Evolutionary conservation across 2,113 vertebrate species (phyloP), one percentile per base, ranked within the genome.

Genomic region (Callionymus lyra): DNA sequence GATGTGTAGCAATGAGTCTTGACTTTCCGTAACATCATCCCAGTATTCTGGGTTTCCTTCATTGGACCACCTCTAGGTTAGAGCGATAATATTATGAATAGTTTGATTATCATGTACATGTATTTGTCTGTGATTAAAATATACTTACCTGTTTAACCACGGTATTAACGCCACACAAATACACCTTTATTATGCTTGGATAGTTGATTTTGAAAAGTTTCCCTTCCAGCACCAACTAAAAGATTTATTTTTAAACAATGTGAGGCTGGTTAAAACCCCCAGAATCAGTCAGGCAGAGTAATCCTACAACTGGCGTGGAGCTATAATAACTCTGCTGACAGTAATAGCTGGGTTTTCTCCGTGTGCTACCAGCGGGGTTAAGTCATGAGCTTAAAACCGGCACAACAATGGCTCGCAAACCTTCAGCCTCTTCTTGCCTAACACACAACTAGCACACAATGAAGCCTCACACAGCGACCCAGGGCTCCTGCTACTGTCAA

Each of bases 291-390:
- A 35, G 9, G 2, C 16, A 16, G 47, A 8, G 9, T 64, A 64
- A 71, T 64, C 61, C 52, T 46, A 17, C 59, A 40, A 34, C 54
- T 47, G 55, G 46, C 59, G 53, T 56, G 49, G 1, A 31, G 56
- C 56, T 66, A 56, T 66, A 72, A 65, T 63, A 70, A 63, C 53
- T 68, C 49, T 59, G 32, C 64, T 53, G 66, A 72, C 64, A 71
- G 66, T 62, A 65, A 68, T 48, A 67, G 59, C 64, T 45, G 62
- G 47, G 69, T 52, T 59, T n/a, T 46, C 53, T 59, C 48, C 53
- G 39, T 44, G 50, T 61, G 52, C 21, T 27, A 27, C 21, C 55
- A 53, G 57, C 39, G 2, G 34, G 57, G 68, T 67, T 76, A 55
- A 58, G 54, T 63, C 63, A 36, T 41, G 45, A 51, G 65, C 70